Evolutionary conservation across 2,113 vertebrate species (phyloP), one percentile per base, ranked within the genome.

Genomic region (Epinephelus lanceolatus): DNA sequence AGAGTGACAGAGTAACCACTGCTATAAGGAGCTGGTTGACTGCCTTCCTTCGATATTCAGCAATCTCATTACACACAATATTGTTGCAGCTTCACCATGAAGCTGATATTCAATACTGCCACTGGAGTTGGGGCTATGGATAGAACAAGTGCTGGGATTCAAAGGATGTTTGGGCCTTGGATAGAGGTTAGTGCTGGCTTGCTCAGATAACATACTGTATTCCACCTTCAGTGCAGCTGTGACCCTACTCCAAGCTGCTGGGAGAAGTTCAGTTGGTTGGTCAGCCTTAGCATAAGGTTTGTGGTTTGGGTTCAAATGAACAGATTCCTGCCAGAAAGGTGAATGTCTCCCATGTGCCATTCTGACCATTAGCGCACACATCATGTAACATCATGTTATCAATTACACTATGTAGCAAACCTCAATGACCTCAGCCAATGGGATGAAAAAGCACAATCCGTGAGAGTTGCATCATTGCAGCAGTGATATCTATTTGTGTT

Each of bases 341-440:
- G 11, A 45, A 45, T 0, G 0, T 45, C 42, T 45, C 42, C 42
- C 8, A 45, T 45, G 42, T 12, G 8, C 21, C 51, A 9, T 23
- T 6, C 47, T 1, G 5, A 77, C 69, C 70, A 63, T 30, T 17
- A 40, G 21, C 33, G 72, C 11, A 0, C 72, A 63, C 65, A 72
- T 83, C 59, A 88, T 71, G 55, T 42, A 60, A 60, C 42, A 45
- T 45, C 42, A 45, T 77, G 53, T 68, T 84, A 75, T 72, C 65
- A 68, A 27, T 84, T 72, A 65, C 71, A 49, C 42, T 66, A 45
- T 61, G 47, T 37, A 67, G 69, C 30, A 71, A 78, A 80, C 71
- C 52, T 77, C 53, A 56, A 1, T 63, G 59, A 75, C 55, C 65
- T 55, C 59, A 49, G 45, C 55, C 33, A 51, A 53, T 47, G 3